Percentiles rank a stretch among this genome's conserved stretches.
Evolutionary conservation across 2,797 vertebrate species (phyloP).

Genomic region (Momotus momota): DNA sequence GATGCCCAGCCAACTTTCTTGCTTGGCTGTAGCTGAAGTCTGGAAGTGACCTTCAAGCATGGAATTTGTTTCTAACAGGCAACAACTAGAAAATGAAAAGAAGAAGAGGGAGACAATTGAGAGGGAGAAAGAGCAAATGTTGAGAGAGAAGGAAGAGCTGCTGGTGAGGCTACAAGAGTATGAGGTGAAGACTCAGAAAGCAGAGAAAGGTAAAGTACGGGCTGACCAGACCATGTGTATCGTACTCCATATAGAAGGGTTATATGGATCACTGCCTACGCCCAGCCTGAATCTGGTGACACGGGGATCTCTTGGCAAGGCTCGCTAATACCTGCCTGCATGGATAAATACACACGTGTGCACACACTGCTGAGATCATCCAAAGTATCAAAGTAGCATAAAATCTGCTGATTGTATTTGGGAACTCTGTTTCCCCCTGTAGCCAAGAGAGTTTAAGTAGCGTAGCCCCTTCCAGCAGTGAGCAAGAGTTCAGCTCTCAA

Average conservation of each 20-base stretch:
- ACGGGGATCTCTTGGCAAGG: neutral
- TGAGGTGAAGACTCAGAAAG: constrained; percentile 91
- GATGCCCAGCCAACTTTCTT: neutral
- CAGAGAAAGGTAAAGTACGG: constrained; percentile 86
- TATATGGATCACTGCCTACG: neutral
- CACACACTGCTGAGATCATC: neutral
- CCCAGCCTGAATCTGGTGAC: neutral
- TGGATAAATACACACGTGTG: neutral
- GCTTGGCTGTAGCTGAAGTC: neutral
- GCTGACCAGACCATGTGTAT: rapidly evolving
- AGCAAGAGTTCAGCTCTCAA: neutral
- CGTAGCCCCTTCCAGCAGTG: neutral
- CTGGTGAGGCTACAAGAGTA: constrained; percentile 89
- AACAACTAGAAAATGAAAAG: constrained; percentile 92
- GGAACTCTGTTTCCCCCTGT: neutral
- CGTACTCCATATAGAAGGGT: neutral
- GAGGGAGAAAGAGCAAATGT: constrained; percentile 91
- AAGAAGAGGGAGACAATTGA: constrained; percentile 91
- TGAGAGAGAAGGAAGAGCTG: constrained; percentile 90
- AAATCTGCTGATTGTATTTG: neutral
- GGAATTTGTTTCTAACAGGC: constrained; percentile 78
- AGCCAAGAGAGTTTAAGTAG: neutral
- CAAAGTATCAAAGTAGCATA: neutral
- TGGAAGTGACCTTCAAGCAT: neutral
- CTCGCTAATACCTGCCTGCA: neutral